phyloP scores from a whole-genome alignment of 2,113 vertebrate species.

The Charina bottae region DNA sequence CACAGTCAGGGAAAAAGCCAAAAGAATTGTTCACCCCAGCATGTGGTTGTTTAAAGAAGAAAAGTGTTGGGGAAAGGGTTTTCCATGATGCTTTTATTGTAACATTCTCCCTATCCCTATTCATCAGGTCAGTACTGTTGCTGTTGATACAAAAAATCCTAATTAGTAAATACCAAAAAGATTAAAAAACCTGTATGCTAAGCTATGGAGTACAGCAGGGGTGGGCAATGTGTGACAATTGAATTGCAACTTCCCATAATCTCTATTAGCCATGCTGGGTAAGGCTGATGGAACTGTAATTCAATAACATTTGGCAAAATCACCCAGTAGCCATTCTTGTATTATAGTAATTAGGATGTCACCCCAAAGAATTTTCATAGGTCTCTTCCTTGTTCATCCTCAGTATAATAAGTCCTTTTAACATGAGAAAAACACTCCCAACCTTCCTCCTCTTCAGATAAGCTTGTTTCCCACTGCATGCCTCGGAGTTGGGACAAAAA shows the following conservation, averaged over 20 bases:
- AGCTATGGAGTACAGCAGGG: not conserved
- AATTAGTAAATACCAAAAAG: conserved; percentile 6
- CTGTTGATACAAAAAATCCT: not conserved
- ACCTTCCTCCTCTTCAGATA: not conserved
- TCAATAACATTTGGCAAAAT: conserved; percentile 5
- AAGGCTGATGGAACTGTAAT: not conserved
- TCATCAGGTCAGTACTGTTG: not conserved
- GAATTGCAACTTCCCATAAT: not conserved
- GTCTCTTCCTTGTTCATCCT: conserved; percentile 9
- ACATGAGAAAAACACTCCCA: not conserved
- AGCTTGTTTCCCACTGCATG: not conserved
- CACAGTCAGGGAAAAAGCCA: conserved; percentile 11
- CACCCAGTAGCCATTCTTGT: not conserved
- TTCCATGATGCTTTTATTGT: conserved; percentile 8
- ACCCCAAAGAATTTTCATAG: not conserved
- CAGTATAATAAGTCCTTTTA: not conserved
- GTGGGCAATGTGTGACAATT: not conserved
- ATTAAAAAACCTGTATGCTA: not conserved
- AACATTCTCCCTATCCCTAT: not conserved
- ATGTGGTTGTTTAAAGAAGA: conserved; percentile 21
- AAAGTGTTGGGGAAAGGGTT: conserved; percentile 11
- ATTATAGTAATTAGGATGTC: not conserved
- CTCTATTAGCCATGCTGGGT: not conserved
- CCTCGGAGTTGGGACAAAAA: not conserved
- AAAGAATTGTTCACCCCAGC: conserved; percentile 28